Percentiles rank a stretch among this genome's conserved stretches.
Evolutionary conservation across 2,113 vertebrate genomes (phyloP).

Genomic region (Alosa alosa): DNA sequence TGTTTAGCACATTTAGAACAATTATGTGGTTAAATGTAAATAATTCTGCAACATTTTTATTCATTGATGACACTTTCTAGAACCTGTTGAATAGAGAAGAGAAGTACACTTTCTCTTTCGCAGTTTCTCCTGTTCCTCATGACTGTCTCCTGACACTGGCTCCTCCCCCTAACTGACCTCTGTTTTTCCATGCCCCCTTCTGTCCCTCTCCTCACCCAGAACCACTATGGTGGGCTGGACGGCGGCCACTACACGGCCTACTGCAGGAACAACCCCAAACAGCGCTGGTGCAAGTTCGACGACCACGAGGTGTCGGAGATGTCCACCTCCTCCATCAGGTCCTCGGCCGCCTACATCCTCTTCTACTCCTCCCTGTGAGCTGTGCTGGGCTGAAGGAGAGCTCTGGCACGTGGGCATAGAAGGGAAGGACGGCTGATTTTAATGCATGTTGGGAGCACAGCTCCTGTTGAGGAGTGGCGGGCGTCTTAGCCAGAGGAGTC

Average conservation of each 20-base stretch:
- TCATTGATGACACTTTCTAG: background rate
- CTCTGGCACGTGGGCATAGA: background rate
- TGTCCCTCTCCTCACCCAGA: slow-evolving; percentile 67
- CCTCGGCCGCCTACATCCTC: slow-evolving; percentile 95
- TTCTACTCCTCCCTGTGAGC: slow-evolving; percentile 90
- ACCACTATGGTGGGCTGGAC: slow-evolving; percentile 94
- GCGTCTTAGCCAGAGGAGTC: slow-evolving; percentile 45
- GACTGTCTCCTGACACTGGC: background rate
- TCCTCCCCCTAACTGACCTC: background rate
- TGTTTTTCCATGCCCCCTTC: background rate
- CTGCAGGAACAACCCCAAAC: slow-evolving; percentile 84
- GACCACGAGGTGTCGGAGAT: slow-evolving; percentile 94
- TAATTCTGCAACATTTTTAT: background rate
- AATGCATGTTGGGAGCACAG: background rate
- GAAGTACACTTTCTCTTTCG: no score
- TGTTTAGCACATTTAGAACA: background rate
- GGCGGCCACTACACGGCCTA: slow-evolving; percentile 98
- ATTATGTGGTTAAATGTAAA: background rate
- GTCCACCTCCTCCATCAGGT: slow-evolving; percentile 86
- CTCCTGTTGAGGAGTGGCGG: slow-evolving; percentile 16
- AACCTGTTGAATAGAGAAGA: no score
- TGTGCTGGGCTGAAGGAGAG: slow-evolving; percentile 65
- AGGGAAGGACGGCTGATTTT: background rate
- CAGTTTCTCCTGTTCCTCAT: background rate
- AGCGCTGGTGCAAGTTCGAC: slow-evolving; percentile 97